These are phyloP conservation scores for Girardinus metallicus DNA, from an alignment of 2,797 vertebrate genomes.

Conservation along the genomic window DNA sequence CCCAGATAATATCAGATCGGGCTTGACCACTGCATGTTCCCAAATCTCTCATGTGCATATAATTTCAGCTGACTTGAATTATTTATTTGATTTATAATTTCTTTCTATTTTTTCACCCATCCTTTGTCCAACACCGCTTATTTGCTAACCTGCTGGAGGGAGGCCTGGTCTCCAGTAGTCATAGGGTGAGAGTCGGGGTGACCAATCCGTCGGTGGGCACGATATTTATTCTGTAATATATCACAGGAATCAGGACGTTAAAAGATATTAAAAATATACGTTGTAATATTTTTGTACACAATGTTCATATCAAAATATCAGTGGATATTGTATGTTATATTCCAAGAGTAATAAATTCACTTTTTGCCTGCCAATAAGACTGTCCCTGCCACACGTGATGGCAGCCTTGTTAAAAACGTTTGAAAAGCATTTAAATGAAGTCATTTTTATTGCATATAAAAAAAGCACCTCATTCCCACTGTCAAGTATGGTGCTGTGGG, in stretches of 20 bases:
- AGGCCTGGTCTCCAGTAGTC: too few relatives aligned
- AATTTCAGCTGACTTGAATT: slow-evolving; percentile 8
- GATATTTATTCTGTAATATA: not conserved
- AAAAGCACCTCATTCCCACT: not conserved
- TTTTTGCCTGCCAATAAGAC: not conserved
- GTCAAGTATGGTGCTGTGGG: not conserved
- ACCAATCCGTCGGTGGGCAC: too few relatives aligned
- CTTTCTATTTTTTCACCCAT: not conserved
- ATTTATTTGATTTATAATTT: not conserved
- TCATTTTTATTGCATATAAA: not conserved
- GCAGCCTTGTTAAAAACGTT: not conserved
- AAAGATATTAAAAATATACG: not conserved
- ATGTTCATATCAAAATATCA: too few relatives aligned
- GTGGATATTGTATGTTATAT: not conserved
- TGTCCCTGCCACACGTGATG: not conserved
- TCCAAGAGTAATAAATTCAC: not conserved
- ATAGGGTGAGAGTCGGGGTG: too few relatives aligned
- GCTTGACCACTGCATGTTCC: slow-evolving; percentile 32
- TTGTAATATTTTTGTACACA: not conserved
- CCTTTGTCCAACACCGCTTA: not conserved
- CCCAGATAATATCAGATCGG: slow-evolving; percentile 46
- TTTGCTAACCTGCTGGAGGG: not conserved
- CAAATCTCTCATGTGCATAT: not conserved
- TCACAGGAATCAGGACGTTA: not conserved
- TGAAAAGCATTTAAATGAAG: not conserved